Conservation (phyloP, 2,888 invertebrate species). For the Adelphocoris suturalis region DNA sequence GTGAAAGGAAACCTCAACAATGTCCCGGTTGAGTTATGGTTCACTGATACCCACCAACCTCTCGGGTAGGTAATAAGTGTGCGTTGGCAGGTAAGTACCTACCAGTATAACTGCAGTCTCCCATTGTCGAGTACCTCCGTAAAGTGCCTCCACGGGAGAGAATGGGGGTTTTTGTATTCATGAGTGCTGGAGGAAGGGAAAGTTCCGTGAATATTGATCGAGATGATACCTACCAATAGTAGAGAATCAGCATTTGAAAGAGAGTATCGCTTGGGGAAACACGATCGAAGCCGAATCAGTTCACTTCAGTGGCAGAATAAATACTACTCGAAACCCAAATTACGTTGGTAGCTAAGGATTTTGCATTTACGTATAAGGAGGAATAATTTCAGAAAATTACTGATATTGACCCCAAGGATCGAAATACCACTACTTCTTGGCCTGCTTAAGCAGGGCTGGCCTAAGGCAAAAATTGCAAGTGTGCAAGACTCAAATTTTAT, state of each 20-base stretch:
- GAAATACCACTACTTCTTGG: too few species aligned
- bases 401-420: too few species aligned
- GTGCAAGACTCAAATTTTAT: too few species aligned
- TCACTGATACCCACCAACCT: neutral
- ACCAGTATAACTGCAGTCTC: neutral
- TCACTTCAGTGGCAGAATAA: neutral
- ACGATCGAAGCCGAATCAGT: neutral
- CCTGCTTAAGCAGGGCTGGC: too few species aligned
- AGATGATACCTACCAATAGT: neutral
- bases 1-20: slow-evolving; percentile 29
- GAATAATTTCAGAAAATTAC: too few species aligned
- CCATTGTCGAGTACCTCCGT: neutral
- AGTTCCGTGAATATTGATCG: neutral
- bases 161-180: slow-evolving; percentile 17
- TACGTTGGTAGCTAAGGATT: too few species aligned
- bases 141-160: neutral
- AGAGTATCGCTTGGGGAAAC: neutral
- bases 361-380: too few species aligned
- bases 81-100: neutral
- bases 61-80: neutral
- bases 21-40: neutral
- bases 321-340: too few species aligned
- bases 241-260: neutral
- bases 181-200: neutral
- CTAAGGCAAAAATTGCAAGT: too few species aligned